Evolutionary conservation across 2,888 invertebrate genomes (phyloP).

Genomic region (Congeria kusceri): DNA sequence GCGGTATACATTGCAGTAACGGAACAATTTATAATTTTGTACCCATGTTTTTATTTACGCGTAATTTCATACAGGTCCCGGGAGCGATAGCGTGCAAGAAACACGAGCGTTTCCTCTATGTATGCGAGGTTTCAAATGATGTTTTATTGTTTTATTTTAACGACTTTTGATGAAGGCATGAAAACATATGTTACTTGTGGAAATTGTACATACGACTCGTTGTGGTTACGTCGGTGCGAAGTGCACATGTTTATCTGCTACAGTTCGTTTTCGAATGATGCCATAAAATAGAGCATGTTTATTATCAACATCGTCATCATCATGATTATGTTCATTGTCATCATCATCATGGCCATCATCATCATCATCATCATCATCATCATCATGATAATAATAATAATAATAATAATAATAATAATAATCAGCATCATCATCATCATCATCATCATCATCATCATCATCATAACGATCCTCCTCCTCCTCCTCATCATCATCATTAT

Average conservation of each 20-base stretch:
- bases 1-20: neutral
- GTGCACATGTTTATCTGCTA: neutral
- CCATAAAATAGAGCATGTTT: too few relatives aligned
- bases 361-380: too few relatives aligned
- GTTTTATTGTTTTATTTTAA: neutral
- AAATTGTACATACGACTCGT: neutral
- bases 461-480: too few relatives aligned
- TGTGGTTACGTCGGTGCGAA: too few relatives aligned
- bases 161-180: neutral
- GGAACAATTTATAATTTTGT: conserved; percentile 4
- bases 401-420: too few relatives aligned
- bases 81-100: neutral
- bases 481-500: too few relatives aligned
- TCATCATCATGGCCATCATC: too few relatives aligned
- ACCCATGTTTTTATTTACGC: conserved; percentile 5
- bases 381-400: too few relatives aligned
- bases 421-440: too few relatives aligned
- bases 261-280: neutral
- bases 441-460: too few relatives aligned
- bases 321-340: too few relatives aligned
- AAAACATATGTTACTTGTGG: conserved; percentile 4
- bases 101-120: neutral
- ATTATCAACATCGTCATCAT: too few relatives aligned
- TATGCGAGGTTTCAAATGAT: neutral
- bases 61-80: neutral